Evolutionary conservation across 2,888 invertebrate species (phyloP), one percentile per base, ranked within the genome.

Genomic region (Euphydryas editha): DNA sequence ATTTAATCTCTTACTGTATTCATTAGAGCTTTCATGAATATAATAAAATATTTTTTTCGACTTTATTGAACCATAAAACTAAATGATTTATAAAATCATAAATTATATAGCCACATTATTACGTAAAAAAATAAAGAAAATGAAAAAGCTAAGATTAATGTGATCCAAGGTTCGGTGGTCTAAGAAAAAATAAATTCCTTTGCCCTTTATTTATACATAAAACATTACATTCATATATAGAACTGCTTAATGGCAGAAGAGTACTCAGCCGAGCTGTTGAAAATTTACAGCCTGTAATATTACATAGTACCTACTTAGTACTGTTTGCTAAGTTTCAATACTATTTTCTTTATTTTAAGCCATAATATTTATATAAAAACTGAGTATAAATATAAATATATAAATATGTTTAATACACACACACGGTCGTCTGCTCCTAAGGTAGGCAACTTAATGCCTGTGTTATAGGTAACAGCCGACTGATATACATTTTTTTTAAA

Each of bases 131-230:
- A 67, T 67, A 69, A 70, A 72, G 65, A 69, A 69, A 73, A 73
- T 72, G 72, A 72, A 73, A 73, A 69, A 59, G 67, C 44, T 63
- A 69, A 69, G 72, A 73, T 67, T 62, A 72, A 73, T 73, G 73
- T 65, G 62, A 54, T 44, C 44, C 61, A 44, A 44, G 61, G 56
- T 62, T 66, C 64, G 55, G 62, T 56, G 63, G 60, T 62, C 65
- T 70, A 39, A 36, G 20, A 44, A 62, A 57, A 36, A 54, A 54
- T 54, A 54, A n/a, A 49, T 13, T 21, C 8, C 4, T 30, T 54
- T 15, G 17, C 30, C 24, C n/a, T 36, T 54, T 54, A 54, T 54
- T 54, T 54, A 51, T 24, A 54, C 54, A 17, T 11, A 10, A 54
- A 36, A 36, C 54, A 49, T 49, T 20, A 49, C 2, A 21, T 20